These are phyloP conservation scores for Oscarella lobularis DNA, from an alignment of 37 sponge, comb jelly and placozoan species.

Conservation along the genomic window DNA sequence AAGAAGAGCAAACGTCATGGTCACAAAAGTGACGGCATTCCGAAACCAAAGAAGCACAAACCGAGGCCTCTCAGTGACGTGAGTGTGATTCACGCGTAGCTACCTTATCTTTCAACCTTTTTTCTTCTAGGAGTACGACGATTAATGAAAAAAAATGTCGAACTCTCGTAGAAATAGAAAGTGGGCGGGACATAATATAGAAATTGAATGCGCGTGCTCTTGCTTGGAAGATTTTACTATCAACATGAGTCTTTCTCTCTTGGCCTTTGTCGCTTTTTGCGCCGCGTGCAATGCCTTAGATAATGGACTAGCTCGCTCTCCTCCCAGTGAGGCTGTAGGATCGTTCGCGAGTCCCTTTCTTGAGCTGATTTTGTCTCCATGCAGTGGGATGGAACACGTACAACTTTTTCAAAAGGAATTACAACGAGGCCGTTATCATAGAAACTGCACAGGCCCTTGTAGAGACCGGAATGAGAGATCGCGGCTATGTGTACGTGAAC, in stretches of 20 bases:
- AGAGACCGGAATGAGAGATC: not conserved
- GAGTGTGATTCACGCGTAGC: not conserved
- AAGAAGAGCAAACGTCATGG: not conserved
- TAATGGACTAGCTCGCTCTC: not conserved
- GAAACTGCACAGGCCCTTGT: not conserved
- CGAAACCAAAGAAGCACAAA: not conserved
- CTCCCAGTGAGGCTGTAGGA: not conserved
- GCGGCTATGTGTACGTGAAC: not conserved
- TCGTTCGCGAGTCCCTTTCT: no score
- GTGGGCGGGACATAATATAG: no score
- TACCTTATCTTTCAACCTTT: no score
- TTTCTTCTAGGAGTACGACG: no score
- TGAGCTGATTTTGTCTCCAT: no score
- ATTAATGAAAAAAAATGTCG: no score
- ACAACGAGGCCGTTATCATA: not conserved
- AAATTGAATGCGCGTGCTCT: no score
- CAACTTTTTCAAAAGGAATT: not conserved
- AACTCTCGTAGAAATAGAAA: no score
- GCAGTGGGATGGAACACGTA: conserved; percentile 7
- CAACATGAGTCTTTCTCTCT: no score
- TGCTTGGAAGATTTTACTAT: not conserved
- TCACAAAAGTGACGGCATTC: not conserved
- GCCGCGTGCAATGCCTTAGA: not conserved
- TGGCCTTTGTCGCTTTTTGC: no score
- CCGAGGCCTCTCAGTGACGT: not conserved